phyloP scores from a whole-genome alignment of 2,113 vertebrate species.

The Cyphomyrus discorhynchus region DNA sequence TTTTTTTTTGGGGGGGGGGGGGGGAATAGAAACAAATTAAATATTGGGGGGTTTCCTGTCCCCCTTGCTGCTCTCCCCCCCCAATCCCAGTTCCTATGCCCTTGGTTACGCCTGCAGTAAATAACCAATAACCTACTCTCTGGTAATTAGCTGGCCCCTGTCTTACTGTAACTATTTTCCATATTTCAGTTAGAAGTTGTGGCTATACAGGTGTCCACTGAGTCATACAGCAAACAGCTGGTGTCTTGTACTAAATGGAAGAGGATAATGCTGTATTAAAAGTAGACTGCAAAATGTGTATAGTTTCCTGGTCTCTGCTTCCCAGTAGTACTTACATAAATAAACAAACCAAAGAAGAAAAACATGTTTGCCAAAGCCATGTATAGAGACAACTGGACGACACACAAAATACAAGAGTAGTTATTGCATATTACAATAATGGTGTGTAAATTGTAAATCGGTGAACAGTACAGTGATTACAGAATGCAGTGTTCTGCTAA shows the following conservation, averaged over 20 bases:
- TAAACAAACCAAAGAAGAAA: neutral
- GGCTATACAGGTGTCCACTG: neutral
- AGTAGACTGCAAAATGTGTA: neutral
- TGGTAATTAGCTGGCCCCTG: neutral
- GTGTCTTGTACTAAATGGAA: neutral
- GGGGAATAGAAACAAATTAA: neutral
- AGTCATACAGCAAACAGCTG: neutral
- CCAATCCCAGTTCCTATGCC: neutral
- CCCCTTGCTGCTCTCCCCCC: neutral
- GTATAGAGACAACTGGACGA: neutral
- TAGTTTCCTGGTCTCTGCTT: neutral
- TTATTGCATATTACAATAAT: neutral
- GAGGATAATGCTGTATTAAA: neutral
- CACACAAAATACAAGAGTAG: neutral
- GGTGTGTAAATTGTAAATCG: neutral
- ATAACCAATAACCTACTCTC: neutral
- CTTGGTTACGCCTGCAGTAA: neutral
- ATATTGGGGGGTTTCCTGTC: neutral
- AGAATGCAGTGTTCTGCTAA: neutral
- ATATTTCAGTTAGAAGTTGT: neutral
- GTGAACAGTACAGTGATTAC: neutral
- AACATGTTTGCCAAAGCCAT: neutral
- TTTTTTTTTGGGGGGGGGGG: too few species aligned
- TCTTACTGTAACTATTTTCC: neutral
- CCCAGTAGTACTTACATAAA: neutral